Percentiles rank a stretch among this genome's conserved stretches.
phyloP scores from a whole-genome alignment of 2,888 invertebrate genomes.

The Ischnura elegans region DNA sequence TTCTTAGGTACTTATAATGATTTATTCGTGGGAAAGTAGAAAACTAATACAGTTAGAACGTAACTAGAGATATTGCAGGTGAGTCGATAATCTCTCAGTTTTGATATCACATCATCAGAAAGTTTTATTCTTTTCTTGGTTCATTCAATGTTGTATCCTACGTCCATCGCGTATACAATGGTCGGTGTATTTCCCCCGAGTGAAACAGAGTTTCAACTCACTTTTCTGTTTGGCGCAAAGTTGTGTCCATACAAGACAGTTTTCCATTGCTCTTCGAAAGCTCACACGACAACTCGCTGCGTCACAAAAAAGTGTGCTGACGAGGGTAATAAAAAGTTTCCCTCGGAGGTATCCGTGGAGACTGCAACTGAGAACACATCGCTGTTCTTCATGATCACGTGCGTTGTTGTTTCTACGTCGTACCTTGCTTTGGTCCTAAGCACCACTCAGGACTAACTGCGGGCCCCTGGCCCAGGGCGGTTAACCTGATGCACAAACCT shows the following conservation, averaged over 20 bases:
- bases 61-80: no score
- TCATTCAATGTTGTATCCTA: no score
- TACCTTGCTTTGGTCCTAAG: background rate
- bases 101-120: no score
- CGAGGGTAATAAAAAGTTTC: background rate
- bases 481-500: constrained; percentile 3
- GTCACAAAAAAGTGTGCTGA: background rate
- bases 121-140: no score
- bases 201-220: background rate
- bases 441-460: background rate
- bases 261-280: background rate
- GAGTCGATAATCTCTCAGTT: no score
- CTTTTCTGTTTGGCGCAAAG: background rate
- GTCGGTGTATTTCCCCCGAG: background rate
- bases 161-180: no score
- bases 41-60: no score
- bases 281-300: background rate
- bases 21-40: no score
- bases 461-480: background rate
- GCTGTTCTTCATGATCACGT: background rate
- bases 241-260: background rate
- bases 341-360: background rate
- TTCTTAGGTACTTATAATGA: no score
- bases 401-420: background rate
- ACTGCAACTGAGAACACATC: background rate